These are phyloP conservation scores for Thamnaconus septentrionalis DNA, from an alignment of 2,113 vertebrate genomes.

Conservation along the genomic window DNA sequence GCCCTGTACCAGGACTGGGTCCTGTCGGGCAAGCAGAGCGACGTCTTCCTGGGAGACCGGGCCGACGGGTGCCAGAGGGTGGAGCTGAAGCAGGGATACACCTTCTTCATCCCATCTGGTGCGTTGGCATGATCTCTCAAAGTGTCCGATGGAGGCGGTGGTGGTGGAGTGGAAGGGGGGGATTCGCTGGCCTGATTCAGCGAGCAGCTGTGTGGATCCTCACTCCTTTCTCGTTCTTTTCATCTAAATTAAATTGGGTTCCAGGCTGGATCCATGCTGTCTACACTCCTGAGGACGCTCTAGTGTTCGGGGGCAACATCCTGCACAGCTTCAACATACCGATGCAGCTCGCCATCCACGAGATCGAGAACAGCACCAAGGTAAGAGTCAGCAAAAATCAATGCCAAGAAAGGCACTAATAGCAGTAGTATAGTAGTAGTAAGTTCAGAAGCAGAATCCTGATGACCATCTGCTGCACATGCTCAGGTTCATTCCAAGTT, in stretches of 20 bases:
- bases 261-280: conserved; percentile 97
- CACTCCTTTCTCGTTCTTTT: background rate
- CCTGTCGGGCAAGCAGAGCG: conserved; percentile 94
- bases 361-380: conserved; percentile 97
- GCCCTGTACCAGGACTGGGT: conserved; percentile 98
- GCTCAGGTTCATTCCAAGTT: conserved; percentile 94
- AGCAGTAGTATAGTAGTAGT: background rate
- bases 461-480: conserved; percentile 21
- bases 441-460: background rate
- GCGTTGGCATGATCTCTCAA: conserved; percentile 33
- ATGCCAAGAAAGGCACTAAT: background rate
- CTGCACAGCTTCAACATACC: conserved; percentile 99
- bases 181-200: conserved; percentile 17
- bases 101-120: conserved; percentile 98
- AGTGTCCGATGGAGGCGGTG: background rate
- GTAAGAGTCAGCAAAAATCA: conserved; percentile 70
- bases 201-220: background rate
- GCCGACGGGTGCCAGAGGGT: conserved; percentile 95
- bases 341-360: conserved; percentile 96
- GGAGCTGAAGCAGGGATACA: conserved; percentile 92
- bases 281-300: conserved; percentile 93
- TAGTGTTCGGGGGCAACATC: conserved; percentile 98
- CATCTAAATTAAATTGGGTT: conserved; percentile 4
- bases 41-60: conserved; percentile 93
- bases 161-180: conserved; percentile 19